Conservation (phyloP, 2,888 invertebrate genomes). For the Mystacides longicornis region DNA sequence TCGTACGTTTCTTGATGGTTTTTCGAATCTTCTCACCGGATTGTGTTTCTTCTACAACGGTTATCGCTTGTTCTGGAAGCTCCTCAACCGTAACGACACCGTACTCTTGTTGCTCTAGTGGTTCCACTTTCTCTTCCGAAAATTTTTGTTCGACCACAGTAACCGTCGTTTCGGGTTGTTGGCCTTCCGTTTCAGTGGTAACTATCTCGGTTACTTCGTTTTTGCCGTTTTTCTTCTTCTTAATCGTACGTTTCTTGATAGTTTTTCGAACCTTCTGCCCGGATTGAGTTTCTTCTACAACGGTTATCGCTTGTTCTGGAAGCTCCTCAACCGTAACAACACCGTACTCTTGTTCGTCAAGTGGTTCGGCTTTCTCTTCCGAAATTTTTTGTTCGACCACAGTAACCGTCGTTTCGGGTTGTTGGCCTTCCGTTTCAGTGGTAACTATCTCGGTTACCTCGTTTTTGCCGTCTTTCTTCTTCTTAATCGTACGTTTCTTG, state of each 20-base stretch:
- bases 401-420: conserved; percentile 28
- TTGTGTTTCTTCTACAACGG: conserved; percentile 28
- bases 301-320: conserved; percentile 27
- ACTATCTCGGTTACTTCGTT: conserved; percentile 43
- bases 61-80: conserved; percentile 27
- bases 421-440: conserved; percentile 28
- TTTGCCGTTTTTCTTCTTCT: conserved; percentile 33
- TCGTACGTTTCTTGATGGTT: conserved; percentile 36
- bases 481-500: conserved; percentile 36
- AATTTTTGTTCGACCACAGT: not conserved
- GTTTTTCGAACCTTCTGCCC: conserved; percentile 26
- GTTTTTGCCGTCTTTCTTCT: conserved; percentile 31
- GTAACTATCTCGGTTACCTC: conserved; percentile 37
- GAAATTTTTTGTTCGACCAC: conserved; percentile 12
- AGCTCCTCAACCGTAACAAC: conserved; percentile 30
- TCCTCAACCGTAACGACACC: conserved; percentile 26
- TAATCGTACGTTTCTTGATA: conserved; percentile 39
- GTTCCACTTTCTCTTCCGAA: too few relatives aligned
- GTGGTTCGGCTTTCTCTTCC: conserved; percentile 32
- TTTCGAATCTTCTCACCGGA: conserved; percentile 29
- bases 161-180: conserved; percentile 28
- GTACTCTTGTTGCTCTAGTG: not conserved
- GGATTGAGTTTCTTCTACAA: conserved; percentile 30
- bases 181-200: conserved; percentile 35
- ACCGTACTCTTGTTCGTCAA: conserved; percentile 30